Base-by-base conservation (phyloP, 2,888 invertebrate species). In the Orthosia cruda region DNA sequence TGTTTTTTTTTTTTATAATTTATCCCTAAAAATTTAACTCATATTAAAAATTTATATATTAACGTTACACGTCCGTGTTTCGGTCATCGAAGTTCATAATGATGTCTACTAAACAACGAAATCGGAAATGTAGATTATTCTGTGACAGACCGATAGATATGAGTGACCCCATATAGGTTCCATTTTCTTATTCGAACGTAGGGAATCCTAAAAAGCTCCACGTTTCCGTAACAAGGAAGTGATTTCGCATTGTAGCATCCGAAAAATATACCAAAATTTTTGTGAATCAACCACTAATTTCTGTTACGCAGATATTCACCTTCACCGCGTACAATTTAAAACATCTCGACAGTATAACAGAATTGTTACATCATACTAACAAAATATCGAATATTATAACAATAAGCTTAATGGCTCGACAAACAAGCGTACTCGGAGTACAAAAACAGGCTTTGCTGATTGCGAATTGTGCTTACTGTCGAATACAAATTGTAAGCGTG, bases 391-490 rank as follows among this genome's bases (percentile, higher is more conserved):
- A n/a, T n/a, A n/a, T n/a, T n/a, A n/a, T n/a, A n/a, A n/a, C n/a
- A n/a, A n/a, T n/a, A n/a, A n/a, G n/a, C n/a, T n/a, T n/a, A n/a
- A n/a, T n/a, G n/a, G n/a, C n/a, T n/a, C n/a, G n/a, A n/a, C n/a
- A n/a, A n/a, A n/a, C 74, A 92, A 91, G 88, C 89, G 89, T 89
- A 90, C 88, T 88, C 87, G 80, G 87, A 84, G 87, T 86, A 89
- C 89, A 89, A 91, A 92, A 94, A 94, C 93, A 93, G 92, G 94
- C 93, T 95, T 93, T 92, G 90, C 94, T 95, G 95, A 95, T 95
- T 95, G 94, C 95, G 91, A 95, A 95, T 94, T 95, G 94, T 93
- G 93, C 95, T 94, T 93, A 94, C 94, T 90, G 92, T 91, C 89
- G 92, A 93, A 94, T 93, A 93, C 91, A 94, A 94, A 94, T 93